Conservation (phyloP, 2,113 vertebrate genomes). For the Chaetorhynchus papuensis region DNA sequence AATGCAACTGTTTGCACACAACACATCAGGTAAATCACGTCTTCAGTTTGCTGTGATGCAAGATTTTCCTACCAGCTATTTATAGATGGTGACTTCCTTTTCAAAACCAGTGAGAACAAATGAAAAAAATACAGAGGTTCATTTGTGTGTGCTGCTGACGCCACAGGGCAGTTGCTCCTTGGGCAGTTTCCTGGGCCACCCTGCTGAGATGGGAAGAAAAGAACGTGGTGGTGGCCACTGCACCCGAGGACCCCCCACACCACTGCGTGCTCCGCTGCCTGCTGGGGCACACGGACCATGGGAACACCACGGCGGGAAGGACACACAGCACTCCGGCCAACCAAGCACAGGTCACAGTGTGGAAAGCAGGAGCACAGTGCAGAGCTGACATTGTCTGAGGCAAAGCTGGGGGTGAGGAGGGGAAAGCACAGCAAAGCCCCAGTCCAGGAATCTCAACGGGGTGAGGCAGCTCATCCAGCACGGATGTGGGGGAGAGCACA, state of each 20-base stretch:
- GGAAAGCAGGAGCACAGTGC: neutral
- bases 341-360: neutral
- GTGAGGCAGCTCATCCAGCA: neutral
- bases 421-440: neutral
- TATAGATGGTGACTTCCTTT: neutral
- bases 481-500: neutral
- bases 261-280: neutral
- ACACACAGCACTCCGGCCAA: rapidly evolving
- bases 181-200: neutral
- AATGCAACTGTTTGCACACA: neutral
- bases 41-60: neutral
- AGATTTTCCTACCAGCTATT: slow-evolving; percentile 2
- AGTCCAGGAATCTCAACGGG: neutral
- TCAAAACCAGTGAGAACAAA: neutral
- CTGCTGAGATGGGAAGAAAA: neutral
- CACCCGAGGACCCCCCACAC: neutral
- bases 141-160: neutral
- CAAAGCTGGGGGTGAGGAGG: neutral
- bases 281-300: rapidly evolving
- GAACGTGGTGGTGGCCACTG: neutral
- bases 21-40: neutral
- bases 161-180: neutral
- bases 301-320: neutral
- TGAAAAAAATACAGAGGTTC: neutral
- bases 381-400: neutral